A percentile compares a stretch with the other conserved stretches of the same genome.
Conservation (phyloP, 1,140 invertebrate genomes). For the Ectropis grisescens region DNA sequence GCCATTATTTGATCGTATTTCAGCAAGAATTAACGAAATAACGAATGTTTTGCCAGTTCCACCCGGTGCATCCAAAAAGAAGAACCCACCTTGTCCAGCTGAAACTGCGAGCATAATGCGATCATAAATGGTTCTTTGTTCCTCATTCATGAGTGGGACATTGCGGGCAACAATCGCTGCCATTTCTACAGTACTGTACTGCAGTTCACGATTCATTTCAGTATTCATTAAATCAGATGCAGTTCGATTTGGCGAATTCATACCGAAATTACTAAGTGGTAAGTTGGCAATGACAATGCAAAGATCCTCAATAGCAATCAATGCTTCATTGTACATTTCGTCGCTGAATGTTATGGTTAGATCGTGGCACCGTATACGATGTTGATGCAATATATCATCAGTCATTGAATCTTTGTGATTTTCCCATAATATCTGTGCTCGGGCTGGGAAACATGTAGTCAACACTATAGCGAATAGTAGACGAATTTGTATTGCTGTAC, state of each 20-base stretch:
- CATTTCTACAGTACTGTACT: conserved; percentile 15
- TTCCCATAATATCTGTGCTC: conserved; percentile 15
- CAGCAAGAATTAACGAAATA: conserved; percentile 7
- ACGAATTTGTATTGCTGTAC: conserved; percentile 21
- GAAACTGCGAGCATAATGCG: conserved; percentile 16
- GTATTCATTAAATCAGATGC: conserved; percentile 13
- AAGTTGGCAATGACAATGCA: conserved; percentile 12
- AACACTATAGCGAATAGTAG: conserved; percentile 19
- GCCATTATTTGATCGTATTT: conserved; percentile 9
- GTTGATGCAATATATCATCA: conserved; percentile 14
- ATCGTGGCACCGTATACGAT: conserved; percentile 7
- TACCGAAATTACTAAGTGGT: conserved; percentile 12
- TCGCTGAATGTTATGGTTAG: conserved; percentile 12
- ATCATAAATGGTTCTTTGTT: conserved; percentile 2
- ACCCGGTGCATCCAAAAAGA: conserved; percentile 14
- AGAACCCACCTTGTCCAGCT: conserved; percentile 13
- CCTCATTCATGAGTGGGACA: conserved; percentile 5
- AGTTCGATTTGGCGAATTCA: conserved; percentile 12
- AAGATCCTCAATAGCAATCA: conserved; percentile 15
- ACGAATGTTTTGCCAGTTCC: too few relatives aligned
- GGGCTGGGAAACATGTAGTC: conserved; percentile 17
- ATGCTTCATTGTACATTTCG: conserved; percentile 15
- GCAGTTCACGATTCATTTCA: conserved; percentile 13
- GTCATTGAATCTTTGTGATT: conserved; percentile 19
- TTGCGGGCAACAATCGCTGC: conserved; percentile 8